Percentiles rank a stretch among this genome's conserved stretches.
Conservation (phyloP, 2,797 vertebrate species). For the Salarias fasciatus region DNA sequence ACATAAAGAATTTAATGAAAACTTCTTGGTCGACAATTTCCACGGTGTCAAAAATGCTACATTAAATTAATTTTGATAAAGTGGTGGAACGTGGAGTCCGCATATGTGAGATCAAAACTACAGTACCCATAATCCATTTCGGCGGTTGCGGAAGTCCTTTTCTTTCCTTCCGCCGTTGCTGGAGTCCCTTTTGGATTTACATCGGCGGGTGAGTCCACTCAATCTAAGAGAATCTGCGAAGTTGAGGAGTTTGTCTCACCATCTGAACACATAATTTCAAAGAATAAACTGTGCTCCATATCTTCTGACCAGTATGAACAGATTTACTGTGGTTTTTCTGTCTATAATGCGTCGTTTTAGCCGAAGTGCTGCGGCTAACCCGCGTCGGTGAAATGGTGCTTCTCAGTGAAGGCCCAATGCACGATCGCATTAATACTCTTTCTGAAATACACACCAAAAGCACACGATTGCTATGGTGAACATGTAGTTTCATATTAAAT, state of each 20-base stretch:
- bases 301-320: not conserved
- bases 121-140: slow-evolving; percentile 72
- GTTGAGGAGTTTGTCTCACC: not conserved
- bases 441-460: too few relatives aligned
- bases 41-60: not conserved
- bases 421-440: too few relatives aligned
- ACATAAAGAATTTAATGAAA: not conserved
- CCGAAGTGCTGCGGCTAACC: slow-evolving; percentile 2
- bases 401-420: not conserved
- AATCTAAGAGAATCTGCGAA: slow-evolving; percentile 69
- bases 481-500: rapidly evolving
- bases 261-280: rapidly evolving
- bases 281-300: rapidly evolving
- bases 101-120: slow-evolving; percentile 20
- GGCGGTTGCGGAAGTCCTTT: slow-evolving; percentile 73
- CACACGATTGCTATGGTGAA: too few relatives aligned
- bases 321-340: rapidly evolving
- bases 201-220: slow-evolving; percentile 74
- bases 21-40: not conserved
- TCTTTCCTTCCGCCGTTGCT: slow-evolving; percentile 70
- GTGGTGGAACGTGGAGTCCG: not conserved
- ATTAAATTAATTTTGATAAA: too few relatives aligned
- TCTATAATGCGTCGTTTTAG: not conserved
- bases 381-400: slow-evolving; percentile 2
- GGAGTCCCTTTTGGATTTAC: slow-evolving; percentile 71